Evolutionary conservation across 1,140 invertebrate genomes (phyloP).

Genomic region (Brachionus rotundiformis): DNA sequence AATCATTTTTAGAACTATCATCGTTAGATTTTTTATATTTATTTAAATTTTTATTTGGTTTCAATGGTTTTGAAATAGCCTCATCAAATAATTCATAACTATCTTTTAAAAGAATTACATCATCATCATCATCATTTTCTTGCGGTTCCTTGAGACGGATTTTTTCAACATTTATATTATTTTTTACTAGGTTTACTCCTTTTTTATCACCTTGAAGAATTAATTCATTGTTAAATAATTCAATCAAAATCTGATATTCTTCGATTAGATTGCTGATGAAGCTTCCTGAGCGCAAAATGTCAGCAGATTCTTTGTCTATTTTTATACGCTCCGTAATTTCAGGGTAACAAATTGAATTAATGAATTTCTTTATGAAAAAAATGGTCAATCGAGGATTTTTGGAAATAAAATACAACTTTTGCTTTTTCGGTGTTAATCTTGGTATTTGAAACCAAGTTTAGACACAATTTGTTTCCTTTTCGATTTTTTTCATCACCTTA

Average conservation of each 20-base stretch:
- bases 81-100: slow-evolving; percentile 37
- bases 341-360: slow-evolving; percentile 15
- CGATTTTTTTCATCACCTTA: slow-evolving; percentile 16
- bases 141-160: not conserved
- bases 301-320: not conserved
- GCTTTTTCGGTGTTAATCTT: not conserved
- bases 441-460: not conserved
- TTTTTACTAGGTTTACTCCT: not conserved
- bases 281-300: not conserved
- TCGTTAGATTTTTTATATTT: not conserved
- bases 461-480: slow-evolving; percentile 1
- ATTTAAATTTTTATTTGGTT: not conserved
- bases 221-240: not conserved
- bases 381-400: not conserved
- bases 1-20: no score
- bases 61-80: not conserved
- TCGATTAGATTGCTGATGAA: slow-evolving; percentile 1
- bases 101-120: slow-evolving; percentile 20
- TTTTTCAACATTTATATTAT: slow-evolving; percentile 4
- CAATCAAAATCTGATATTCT: slow-evolving; percentile 14
- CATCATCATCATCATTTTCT: not conserved
- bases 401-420: not conserved
- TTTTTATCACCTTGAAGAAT: slow-evolving; percentile 3
- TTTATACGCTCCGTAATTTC: not conserved
- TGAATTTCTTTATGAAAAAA: slow-evolving; percentile 27